phyloP scores from a whole-genome alignment of 2,888 invertebrate species.

The Odiellus spinosus region DNA sequence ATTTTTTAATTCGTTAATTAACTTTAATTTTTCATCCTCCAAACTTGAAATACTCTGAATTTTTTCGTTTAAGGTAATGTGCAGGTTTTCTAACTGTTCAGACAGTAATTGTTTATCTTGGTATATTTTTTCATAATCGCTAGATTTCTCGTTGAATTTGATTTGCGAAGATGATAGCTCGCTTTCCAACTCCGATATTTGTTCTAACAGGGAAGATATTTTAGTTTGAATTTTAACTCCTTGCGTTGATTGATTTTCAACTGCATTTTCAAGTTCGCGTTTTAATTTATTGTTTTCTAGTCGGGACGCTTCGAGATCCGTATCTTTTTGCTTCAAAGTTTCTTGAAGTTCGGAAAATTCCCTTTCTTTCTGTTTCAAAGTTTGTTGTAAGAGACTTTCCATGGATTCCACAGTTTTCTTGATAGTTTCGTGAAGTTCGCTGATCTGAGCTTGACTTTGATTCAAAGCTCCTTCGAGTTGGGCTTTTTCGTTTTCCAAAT shows the following conservation, averaged over 20 bases:
- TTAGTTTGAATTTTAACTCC: slow-evolving; percentile 6
- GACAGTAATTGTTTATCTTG: too few species aligned
- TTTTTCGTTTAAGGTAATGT: too few species aligned
- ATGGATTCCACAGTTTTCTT: background rate
- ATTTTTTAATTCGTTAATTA: too few species aligned
- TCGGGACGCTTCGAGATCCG: background rate
- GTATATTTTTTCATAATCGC: background rate
- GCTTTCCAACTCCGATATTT: slow-evolving; percentile 13
- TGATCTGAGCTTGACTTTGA: too few species aligned
- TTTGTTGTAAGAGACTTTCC: background rate
- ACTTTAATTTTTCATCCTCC: too few species aligned
- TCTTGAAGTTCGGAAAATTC: slow-evolving; percentile 4
- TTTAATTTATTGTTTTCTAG: slow-evolving; percentile 23
- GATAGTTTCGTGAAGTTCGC: too few species aligned
- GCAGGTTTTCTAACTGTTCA: too few species aligned
- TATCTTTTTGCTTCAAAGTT: slow-evolving; percentile 1
- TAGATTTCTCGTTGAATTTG: slow-evolving; percentile 2
- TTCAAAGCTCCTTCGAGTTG: too few species aligned
- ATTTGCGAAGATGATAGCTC: slow-evolving; percentile 10
- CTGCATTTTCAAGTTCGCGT: slow-evolving; percentile 27
- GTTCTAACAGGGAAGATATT: slow-evolving; percentile 12
- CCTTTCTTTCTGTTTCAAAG: background rate
- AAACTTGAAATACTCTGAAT: too few species aligned
- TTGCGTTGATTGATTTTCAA: slow-evolving; percentile 5
- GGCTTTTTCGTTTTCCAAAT: too few species aligned